Percentiles rank a stretch among this genome's conserved stretches.
Conservation (phyloP, 2,113 vertebrate genomes). For the Mellivora capensis region DNA sequence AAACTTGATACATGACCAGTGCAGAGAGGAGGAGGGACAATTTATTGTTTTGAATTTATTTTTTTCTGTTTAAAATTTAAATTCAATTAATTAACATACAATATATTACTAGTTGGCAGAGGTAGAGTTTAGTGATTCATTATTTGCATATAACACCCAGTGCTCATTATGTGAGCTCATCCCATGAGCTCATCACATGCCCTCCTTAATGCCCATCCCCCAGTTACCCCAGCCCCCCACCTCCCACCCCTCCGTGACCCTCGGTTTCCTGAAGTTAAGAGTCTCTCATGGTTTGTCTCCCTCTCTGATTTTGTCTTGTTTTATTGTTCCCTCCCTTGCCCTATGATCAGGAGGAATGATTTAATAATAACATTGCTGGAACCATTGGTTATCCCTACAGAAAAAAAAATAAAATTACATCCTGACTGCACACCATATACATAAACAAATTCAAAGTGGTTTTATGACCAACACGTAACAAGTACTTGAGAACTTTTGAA, state of each 20-base stretch:
- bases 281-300: neutral
- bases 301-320: neutral
- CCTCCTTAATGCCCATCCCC: neutral
- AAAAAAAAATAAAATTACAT: neutral
- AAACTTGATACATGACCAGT: neutral
- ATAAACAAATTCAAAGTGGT: conserved; percentile 14
- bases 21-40: neutral
- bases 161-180: neutral
- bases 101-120: neutral
- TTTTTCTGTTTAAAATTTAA: neutral
- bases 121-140: neutral
- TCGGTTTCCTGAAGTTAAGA: neutral
- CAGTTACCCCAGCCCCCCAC: too few relatives aligned
- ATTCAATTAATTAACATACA: neutral
- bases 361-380: neutral
- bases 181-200: neutral
- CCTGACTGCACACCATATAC: neutral
- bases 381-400: neutral
- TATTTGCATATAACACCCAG: neutral
- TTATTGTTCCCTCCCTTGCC: neutral
- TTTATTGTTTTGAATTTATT: neutral
- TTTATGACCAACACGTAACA: neutral
- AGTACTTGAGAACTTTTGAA: neutral
- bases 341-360: neutral
- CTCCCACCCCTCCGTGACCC: neutral